These are phyloP conservation scores for Microctonus brassicae DNA, from an alignment of 2,888 invertebrate genomes.

Conservation along the genomic window DNA sequence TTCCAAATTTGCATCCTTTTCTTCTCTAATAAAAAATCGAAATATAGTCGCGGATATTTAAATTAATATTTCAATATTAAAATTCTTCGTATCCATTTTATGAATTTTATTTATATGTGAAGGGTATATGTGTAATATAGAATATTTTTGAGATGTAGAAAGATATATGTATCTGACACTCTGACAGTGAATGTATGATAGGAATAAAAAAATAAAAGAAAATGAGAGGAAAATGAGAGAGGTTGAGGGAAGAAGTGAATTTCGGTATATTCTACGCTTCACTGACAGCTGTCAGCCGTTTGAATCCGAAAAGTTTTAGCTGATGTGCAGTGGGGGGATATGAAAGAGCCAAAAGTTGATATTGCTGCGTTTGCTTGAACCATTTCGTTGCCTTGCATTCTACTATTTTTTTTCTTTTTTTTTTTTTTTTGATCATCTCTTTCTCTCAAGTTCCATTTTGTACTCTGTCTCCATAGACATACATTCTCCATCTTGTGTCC, in stretches of 20 bases:
- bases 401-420: constrained; percentile 10
- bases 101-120: no score
- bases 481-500: neutral
- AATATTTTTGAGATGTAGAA: neutral
- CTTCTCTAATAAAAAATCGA: neutral
- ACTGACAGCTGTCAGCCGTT: constrained; percentile 65
- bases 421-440: neutral
- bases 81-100: no score
- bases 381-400: neutral
- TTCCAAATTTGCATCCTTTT: no score
- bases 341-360: constrained; percentile 55
- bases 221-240: constrained; percentile 28
- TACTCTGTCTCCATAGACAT: no score
- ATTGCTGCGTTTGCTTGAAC: constrained; percentile 61
- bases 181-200: constrained; percentile 54
- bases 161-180: constrained; percentile 39
- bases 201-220: constrained; percentile 37
- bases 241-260: constrained; percentile 43
- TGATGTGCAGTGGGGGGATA: neutral
- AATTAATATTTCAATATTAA: neutral
- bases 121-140: constrained; percentile 10
- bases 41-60: neutral
- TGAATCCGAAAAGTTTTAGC: constrained; percentile 59
- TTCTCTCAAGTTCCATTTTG: no score
- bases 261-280: constrained; percentile 41